Base-by-base conservation (phyloP, 1,140 invertebrate genomes). In the Daktulosphaira vitifoliae region DNA sequence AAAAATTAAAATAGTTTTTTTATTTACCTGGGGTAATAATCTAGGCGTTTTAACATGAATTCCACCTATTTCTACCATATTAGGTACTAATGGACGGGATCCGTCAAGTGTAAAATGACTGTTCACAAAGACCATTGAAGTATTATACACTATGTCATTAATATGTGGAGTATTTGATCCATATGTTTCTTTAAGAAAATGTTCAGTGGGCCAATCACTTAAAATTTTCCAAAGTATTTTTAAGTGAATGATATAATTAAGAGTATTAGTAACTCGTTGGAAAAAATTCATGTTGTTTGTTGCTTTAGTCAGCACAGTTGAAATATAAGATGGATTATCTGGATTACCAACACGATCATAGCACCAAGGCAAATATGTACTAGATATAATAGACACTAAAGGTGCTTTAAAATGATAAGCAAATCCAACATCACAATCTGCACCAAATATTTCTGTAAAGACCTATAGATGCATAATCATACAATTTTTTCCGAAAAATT, bases 11-110 rank as follows among this genome's bases (percentile, higher is more conserved):
- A n/a, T n/a, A n/a, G n/a, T n/a, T n/a, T n/a, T n/a, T n/a, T n/a
- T n/a, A n/a, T n/a, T 56, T 76, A 82, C 81, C 66, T 78, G 68
- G 8, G 79, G 77, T 66, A 85, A 69, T 8, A 75, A 74, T 67
- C 82, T 80, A 0, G 80, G 69, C 64, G 81, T 72, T 52, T 74
- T 73, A 13, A 84, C 78, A 69, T 86, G 84, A 68, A 85, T 78
- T 1, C 84, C 85, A 16, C 82, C 84, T 22, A 87, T 73, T 76
- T 87, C 83, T 13, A 85, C 79, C 2, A 85, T 75, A 65, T 80
- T 80, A 0, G 84, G 81, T 0, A 81, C 77, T 39, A 81, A 72
- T 11, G 84, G 77, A 54, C 77, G 77, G 0, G 81, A 79, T 7
- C 79, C 78, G 54, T 78, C 81, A 4, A 84, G 71, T 9, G 78